Evolutionary conservation across 2,797 vertebrate species (phyloP).

Genomic region (Carduelis carduelis): DNA sequence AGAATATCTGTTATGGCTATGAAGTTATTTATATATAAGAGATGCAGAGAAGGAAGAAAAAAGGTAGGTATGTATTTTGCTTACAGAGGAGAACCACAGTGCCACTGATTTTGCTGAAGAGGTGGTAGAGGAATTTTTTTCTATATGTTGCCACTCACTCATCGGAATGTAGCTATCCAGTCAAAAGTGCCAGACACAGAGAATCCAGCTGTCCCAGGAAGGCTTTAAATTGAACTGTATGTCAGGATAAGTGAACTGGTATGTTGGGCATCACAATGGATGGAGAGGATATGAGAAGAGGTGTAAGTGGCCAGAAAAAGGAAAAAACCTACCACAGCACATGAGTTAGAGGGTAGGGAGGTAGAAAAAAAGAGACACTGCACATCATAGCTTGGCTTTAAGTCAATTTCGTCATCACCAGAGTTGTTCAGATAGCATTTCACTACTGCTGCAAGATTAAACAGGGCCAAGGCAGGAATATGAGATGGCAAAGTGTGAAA

Average conservation of each 20-base stretch:
- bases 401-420: neutral
- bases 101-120: neutral
- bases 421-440: neutral
- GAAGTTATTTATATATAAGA: neutral
- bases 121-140: neutral
- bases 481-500: neutral
- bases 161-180: neutral
- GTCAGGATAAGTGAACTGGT: neutral
- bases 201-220: neutral
- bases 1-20: neutral
- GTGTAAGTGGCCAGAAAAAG: neutral
- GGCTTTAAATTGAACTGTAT: neutral
- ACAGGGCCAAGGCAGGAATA: neutral
- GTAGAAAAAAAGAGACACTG: neutral
- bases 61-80: neutral
- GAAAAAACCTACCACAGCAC: fast-evolving
- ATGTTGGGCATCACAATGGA: neutral
- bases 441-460: neutral
- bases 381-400: neutral
- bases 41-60: neutral
- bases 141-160: neutral
- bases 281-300: neutral
- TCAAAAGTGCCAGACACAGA: neutral
- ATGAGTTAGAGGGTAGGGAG: neutral
- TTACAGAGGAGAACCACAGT: neutral